These are phyloP conservation scores for Drosophila takahashii DNA, from an alignment of 1,140 invertebrate genomes.

Conservation along the genomic window DNA sequence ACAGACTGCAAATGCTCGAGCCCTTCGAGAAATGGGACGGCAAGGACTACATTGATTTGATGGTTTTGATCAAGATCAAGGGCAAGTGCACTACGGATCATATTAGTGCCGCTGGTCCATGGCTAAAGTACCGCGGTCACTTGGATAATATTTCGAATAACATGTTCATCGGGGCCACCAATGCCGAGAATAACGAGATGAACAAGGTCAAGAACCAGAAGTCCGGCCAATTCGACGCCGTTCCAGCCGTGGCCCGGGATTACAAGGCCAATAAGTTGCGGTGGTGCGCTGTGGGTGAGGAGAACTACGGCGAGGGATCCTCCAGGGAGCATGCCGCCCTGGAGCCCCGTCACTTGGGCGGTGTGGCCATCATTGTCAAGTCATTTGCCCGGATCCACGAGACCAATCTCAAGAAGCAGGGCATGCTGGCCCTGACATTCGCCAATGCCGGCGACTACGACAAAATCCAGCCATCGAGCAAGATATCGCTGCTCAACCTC, in stretches of 20 bases:
- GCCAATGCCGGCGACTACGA: slow-evolving; percentile 98
- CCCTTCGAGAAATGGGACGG: slow-evolving; percentile 99
- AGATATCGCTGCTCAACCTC: slow-evolving; percentile 95
- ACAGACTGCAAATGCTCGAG: slow-evolving; percentile 95
- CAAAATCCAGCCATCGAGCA: slow-evolving; percentile 96
- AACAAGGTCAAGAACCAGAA: slow-evolving; percentile 98
- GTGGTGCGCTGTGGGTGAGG: slow-evolving; percentile 99
- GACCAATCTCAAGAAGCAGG: slow-evolving; percentile 99
- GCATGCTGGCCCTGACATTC: slow-evolving; percentile 98
- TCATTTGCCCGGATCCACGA: slow-evolving; percentile 99
- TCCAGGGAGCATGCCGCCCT: slow-evolving; percentile 98
- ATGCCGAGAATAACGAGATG: slow-evolving; percentile 97
- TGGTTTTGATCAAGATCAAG: slow-evolving; percentile 98
- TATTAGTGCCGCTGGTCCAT: slow-evolving; percentile 99
- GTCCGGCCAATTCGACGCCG: slow-evolving; percentile 93
- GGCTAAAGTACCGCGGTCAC: slow-evolving; percentile 99
- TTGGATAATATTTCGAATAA: slow-evolving; percentile 99
- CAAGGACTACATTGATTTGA: slow-evolving; percentile 96
- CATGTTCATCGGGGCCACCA: slow-evolving; percentile 98
- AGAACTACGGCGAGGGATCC: slow-evolving; percentile 98
- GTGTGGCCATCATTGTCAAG: slow-evolving; percentile 99
- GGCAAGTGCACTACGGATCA: slow-evolving; percentile 99
- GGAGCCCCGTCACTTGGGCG: slow-evolving; percentile 96
- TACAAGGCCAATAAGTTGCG: slow-evolving; percentile 96
- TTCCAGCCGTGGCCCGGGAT: slow-evolving; percentile 96